Conservation (phyloP, 2,888 invertebrate species). For the Dilophus febrilis region DNA sequence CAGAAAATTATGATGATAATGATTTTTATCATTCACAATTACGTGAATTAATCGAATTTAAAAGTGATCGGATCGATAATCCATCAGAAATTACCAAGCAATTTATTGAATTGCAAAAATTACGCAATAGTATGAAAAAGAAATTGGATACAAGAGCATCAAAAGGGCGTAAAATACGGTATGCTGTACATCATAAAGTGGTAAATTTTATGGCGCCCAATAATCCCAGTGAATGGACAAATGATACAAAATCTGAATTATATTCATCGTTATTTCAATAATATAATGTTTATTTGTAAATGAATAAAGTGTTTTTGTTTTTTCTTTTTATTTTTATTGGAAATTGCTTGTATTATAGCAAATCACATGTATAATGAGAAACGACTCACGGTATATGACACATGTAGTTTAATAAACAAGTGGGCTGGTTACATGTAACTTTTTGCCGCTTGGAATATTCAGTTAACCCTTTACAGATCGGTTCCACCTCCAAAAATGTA, state of each 20-base stretch:
- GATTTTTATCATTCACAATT: slow-evolving; percentile 93
- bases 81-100: slow-evolving; percentile 74
- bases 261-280: slow-evolving; percentile 64
- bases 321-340: too few species aligned
- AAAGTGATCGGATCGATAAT: slow-evolving; percentile 67
- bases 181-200: slow-evolving; percentile 67
- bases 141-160: slow-evolving; percentile 87
- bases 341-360: too few species aligned
- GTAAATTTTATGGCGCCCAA: slow-evolving; percentile 85
- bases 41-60: slow-evolving; percentile 81
- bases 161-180: slow-evolving; percentile 82
- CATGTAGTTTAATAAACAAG: too few species aligned
- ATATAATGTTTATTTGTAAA: too few species aligned
- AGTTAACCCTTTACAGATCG: too few species aligned
- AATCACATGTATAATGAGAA: too few species aligned
- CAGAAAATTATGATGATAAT: slow-evolving; percentile 88
- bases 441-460: too few species aligned
- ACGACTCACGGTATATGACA: too few species aligned
- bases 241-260: slow-evolving; percentile 63
- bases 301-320: too few species aligned
- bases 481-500: too few species aligned
- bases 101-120: slow-evolving; percentile 80
- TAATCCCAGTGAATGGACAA: slow-evolving; percentile 47
- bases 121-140: slow-evolving; percentile 80
- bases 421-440: too few species aligned